These are phyloP conservation scores for Anastrepha ludens DNA, from an alignment of 1,140 invertebrate species.

Conservation along the genomic window DNA sequence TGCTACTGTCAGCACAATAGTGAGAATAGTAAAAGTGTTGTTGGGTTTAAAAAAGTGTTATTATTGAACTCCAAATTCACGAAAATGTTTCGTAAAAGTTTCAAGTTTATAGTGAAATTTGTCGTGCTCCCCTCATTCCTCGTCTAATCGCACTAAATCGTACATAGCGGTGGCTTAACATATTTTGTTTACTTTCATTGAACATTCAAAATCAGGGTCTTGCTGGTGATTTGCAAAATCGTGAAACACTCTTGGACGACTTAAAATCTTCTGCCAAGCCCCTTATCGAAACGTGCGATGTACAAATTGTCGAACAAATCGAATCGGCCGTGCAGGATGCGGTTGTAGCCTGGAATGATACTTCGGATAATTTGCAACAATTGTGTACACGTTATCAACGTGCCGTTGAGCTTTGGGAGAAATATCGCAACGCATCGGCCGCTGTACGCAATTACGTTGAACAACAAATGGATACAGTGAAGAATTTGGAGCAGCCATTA, in stretches of 20 bases:
- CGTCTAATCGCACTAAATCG: too few relatives aligned
- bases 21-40: background rate
- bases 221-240: slow-evolving; percentile 79
- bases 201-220: slow-evolving; percentile 74
- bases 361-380: slow-evolving; percentile 82
- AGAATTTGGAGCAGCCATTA: slow-evolving; percentile 69
- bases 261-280: slow-evolving; percentile 81
- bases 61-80: too few relatives aligned
- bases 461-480: slow-evolving; percentile 77
- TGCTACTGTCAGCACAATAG: background rate
- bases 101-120: background rate
- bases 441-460: slow-evolving; percentile 83
- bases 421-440: slow-evolving; percentile 85
- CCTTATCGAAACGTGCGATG: slow-evolving; percentile 80
- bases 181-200: too few relatives aligned
- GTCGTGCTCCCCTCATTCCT: background rate
- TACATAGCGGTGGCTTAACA: too few relatives aligned
- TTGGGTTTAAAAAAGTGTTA: background rate
- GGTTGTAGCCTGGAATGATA: slow-evolving; percentile 84
- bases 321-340: slow-evolving; percentile 84
- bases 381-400: slow-evolving; percentile 84
- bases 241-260: slow-evolving; percentile 83
- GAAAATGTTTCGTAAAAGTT: too few relatives aligned
- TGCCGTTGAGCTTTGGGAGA: slow-evolving; percentile 85
- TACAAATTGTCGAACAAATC: slow-evolving; percentile 81